Conservation (phyloP, 2,888 invertebrate species). For the Globia sparganii region DNA sequence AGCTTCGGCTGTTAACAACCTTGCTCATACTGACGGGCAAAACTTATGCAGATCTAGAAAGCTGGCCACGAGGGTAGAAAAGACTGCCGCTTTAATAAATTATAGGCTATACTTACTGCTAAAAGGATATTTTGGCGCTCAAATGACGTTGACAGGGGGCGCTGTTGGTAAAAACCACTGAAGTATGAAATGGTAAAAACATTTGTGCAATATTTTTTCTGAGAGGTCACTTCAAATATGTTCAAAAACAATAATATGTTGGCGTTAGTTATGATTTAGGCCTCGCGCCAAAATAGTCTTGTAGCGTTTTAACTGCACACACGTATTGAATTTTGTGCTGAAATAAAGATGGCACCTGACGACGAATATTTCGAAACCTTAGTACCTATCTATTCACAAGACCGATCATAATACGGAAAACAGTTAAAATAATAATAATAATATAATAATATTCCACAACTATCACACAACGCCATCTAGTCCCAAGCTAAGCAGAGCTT, state of each 20-base stretch:
- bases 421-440: too few species aligned
- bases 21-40: not conserved
- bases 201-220: not conserved
- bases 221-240: not conserved
- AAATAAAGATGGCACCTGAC: not conserved
- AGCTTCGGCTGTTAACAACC: not conserved
- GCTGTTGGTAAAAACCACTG: not conserved
- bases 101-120: not conserved
- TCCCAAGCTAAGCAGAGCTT: too few species aligned
- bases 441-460: too few species aligned
- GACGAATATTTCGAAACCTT: constrained; percentile 5
- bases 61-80: not conserved
- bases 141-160: not conserved
- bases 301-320: too few species aligned
- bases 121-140: not conserved
- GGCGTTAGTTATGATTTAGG: not conserved
- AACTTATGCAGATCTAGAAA: not conserved
- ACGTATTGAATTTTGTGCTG: not conserved
- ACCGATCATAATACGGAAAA: constrained; percentile 15
- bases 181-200: too few species aligned
- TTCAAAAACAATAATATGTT: not conserved
- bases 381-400: not conserved
- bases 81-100: too few species aligned
- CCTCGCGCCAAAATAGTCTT: not conserved
- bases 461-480: too few species aligned